phyloP scores from a whole-genome alignment of 2,797 vertebrate species.

The Salarias fasciatus region DNA sequence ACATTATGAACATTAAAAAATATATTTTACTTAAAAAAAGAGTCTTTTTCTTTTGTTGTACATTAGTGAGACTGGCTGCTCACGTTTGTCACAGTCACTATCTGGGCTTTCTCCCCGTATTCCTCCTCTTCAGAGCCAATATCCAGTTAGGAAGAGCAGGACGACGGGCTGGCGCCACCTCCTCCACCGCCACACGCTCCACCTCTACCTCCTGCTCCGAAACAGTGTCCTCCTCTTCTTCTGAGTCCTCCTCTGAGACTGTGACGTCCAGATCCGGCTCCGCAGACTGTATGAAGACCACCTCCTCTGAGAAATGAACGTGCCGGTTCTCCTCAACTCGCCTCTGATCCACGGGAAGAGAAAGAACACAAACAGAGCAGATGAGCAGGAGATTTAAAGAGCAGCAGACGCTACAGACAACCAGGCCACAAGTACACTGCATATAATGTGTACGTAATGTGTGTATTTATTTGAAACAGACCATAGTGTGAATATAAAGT shows the following conservation, averaged over 20 bases:
- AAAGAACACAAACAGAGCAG: neutral
- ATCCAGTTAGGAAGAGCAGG: conserved; percentile 76
- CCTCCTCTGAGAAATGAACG: conserved; percentile 77
- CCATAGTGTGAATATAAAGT: too few species aligned
- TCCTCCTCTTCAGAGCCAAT: conserved; percentile 74
- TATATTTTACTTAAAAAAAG: neutral
- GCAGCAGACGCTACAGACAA: too few species aligned
- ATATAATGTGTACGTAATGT: too few species aligned
- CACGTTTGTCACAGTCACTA: conserved; percentile 18
- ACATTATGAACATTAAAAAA: too few species aligned
- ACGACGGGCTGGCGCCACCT: conserved; percentile 44
- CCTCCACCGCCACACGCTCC: conserved; percentile 23
- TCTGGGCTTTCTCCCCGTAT: conserved; percentile 58
- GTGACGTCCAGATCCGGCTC: conserved; percentile 22
- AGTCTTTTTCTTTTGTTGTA: too few species aligned
- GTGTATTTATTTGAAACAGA: too few species aligned
- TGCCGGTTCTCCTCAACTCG: conserved; percentile 74
- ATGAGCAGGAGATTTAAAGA: neutral
- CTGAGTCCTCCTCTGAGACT: conserved; percentile 57
- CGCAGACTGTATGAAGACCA: conserved; percentile 59
- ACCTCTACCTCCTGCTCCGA: conserved; percentile 44
- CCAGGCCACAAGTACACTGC: too few species aligned
- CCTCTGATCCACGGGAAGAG: conserved; percentile 60
- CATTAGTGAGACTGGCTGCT: neutral
- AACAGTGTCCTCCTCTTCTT: conserved; percentile 60